Evolutionary conservation across 2,797 vertebrate species (phyloP).

Genomic region (Cirrhinus mrigala): DNA sequence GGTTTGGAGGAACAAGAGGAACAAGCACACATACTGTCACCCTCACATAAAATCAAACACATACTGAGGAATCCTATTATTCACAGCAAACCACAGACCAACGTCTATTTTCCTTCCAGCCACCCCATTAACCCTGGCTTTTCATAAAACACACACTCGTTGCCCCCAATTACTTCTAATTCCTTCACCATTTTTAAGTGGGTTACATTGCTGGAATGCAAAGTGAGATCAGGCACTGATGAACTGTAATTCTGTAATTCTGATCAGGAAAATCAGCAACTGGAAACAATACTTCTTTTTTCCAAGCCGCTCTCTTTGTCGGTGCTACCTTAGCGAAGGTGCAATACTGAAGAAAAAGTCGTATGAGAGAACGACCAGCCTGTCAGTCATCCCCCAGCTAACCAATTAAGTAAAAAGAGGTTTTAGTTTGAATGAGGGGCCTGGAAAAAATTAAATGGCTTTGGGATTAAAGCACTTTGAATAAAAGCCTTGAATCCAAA

Average conservation of each 20-base stretch:
- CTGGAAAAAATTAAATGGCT: neutral
- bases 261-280: slow-evolving; percentile 56
- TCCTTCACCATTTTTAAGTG: slow-evolving; percentile 25
- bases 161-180: slow-evolving; percentile 22
- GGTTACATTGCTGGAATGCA: slow-evolving; percentile 54
- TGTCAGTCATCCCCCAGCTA: slow-evolving; percentile 33
- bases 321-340: slow-evolving; percentile 14
- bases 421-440: slow-evolving; percentile 37
- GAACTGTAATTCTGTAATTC: slow-evolving; percentile 63
- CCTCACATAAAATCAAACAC: slow-evolving; percentile 2
- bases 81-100: neutral
- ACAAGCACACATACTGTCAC: slow-evolving; percentile 15
- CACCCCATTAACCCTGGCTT: slow-evolving; percentile 4
- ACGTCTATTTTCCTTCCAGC: slow-evolving; percentile 10
- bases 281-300: slow-evolving; percentile 48
- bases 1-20: slow-evolving; percentile 56
- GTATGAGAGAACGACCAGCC: slow-evolving; percentile 9
- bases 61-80: slow-evolving; percentile 12
- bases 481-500: slow-evolving; percentile 31
- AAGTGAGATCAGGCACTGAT: slow-evolving; percentile 63
- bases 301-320: slow-evolving; percentile 20
- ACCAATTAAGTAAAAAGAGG: slow-evolving; percentile 35
- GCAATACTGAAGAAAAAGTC: slow-evolving; percentile 9
- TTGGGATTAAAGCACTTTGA: slow-evolving; percentile 17
- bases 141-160: slow-evolving; percentile 25